These are phyloP conservation scores for Oxycera nigricornis DNA, from an alignment of 2,888 invertebrate genomes.

Conservation along the genomic window DNA sequence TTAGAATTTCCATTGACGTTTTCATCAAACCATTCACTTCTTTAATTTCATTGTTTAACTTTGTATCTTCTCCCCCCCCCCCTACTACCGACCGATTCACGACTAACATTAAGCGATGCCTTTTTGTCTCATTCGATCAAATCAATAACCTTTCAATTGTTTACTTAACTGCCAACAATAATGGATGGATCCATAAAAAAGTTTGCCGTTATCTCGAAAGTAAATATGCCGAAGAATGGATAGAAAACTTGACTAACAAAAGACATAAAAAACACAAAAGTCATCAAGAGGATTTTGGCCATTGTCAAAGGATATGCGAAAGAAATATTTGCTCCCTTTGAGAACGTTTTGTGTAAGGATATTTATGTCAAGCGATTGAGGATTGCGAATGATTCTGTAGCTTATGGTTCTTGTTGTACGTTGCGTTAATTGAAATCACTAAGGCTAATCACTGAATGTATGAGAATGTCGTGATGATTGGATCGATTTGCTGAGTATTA, in stretches of 20 bases:
- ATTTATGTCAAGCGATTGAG: constrained; percentile 15
- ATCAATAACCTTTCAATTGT: constrained; percentile 40
- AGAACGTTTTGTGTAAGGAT: constrained; percentile 4
- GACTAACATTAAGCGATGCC: constrained; percentile 20
- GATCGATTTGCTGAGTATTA: too few species aligned
- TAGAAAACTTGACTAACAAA: constrained; percentile 32
- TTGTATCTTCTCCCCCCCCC: not conserved
- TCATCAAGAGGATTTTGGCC: constrained; percentile 37
- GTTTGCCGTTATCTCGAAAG: constrained; percentile 37
- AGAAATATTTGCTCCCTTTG: constrained; percentile 29
- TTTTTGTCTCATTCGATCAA: constrained; percentile 30
- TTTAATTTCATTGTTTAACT: not conserved
- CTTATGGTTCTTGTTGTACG: not conserved
- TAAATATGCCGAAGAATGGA: constrained; percentile 38
- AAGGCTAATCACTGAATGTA: too few species aligned
- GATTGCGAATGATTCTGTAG: not conserved
- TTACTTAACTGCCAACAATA: constrained; percentile 39
- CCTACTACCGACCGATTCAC: not conserved
- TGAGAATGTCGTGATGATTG: too few species aligned
- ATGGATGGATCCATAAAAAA: constrained; percentile 39
- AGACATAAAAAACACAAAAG: constrained; percentile 41
- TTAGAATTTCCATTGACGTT: too few species aligned
- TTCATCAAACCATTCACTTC: too few species aligned
- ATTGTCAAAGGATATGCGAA: constrained; percentile 38
- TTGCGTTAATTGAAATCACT: too few species aligned